Evolutionary conservation across 2,113 vertebrate genomes (phyloP).

Genomic region (Glaucidium brasilianum): DNA sequence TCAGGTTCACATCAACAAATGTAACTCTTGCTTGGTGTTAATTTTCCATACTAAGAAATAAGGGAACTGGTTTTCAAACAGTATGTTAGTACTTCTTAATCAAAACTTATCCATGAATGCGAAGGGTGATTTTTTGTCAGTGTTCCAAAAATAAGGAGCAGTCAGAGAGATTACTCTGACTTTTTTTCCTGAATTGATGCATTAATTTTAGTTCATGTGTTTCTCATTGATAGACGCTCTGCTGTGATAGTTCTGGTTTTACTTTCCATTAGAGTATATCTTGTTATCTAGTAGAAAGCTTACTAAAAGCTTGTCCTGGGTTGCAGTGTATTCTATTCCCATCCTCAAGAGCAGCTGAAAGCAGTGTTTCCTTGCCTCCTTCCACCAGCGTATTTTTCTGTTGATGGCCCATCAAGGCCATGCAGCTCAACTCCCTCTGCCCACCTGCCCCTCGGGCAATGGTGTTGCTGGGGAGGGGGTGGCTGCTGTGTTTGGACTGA

Average conservation of each 20-base stretch:
- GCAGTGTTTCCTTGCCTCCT: no score
- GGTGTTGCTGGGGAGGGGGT: no score
- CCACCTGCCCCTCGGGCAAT: no score
- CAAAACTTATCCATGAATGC: neutral
- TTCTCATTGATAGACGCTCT: neutral
- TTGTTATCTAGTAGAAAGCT: conserved; percentile 8
- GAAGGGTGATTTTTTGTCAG: neutral
- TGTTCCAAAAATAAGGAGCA: neutral
- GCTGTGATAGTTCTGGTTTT: neutral
- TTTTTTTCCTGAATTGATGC: neutral
- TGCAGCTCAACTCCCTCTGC: no score
- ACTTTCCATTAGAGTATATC: neutral
- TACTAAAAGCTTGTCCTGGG: neutral
- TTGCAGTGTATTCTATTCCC: no score
- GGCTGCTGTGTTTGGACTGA: no score
- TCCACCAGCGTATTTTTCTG: no score
- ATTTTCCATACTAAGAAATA: neutral
- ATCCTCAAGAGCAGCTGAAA: no score
- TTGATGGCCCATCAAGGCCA: no score
- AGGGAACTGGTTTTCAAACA: neutral
- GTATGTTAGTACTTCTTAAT: neutral
- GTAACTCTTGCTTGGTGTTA: neutral
- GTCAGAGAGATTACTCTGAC: neutral
- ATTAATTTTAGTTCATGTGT: neutral
- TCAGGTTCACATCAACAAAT: neutral